Conservation (phyloP, 2,797 vertebrate species). For the Nasua narica region DNA sequence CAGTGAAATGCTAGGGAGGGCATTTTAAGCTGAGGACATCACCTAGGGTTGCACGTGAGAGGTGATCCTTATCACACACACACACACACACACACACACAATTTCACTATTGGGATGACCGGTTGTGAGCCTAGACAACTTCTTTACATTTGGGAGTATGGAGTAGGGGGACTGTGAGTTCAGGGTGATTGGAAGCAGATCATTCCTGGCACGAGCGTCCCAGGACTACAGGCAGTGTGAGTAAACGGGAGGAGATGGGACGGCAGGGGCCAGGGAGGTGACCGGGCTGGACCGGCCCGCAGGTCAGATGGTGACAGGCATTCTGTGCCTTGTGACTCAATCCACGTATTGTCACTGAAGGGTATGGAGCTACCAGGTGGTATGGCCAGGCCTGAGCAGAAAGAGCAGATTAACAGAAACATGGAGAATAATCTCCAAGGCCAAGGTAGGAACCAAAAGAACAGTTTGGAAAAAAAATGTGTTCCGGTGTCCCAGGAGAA, state of each 20-base stretch:
- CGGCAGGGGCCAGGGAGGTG: accelerated
- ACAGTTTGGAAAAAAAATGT: accelerated
- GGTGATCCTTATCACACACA: not conserved
- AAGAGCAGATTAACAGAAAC: not conserved
- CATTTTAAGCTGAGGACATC: not conserved
- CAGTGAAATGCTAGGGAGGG: too few species aligned
- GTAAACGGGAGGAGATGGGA: not conserved
- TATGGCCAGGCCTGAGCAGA: too few species aligned
- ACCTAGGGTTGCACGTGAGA: not conserved
- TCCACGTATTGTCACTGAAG: not conserved
- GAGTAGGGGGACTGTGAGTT: too few species aligned
- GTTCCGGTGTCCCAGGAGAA: not conserved
- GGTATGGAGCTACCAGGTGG: not conserved
- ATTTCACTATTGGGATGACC: not conserved
- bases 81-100: not conserved
- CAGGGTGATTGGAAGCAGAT: too few species aligned
- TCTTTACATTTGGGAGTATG: not conserved
- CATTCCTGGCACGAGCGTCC: accelerated
- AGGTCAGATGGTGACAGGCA: accelerated
- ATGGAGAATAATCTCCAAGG: too few species aligned
- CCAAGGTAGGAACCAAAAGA: not conserved
- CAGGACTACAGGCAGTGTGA: not conserved
- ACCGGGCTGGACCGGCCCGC: accelerated
- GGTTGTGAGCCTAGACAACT: not conserved
- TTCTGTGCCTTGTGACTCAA: accelerated